Evolutionary conservation across 2,888 invertebrate species (phyloP).

Genomic region (Epistrophella euchroma): DNA sequence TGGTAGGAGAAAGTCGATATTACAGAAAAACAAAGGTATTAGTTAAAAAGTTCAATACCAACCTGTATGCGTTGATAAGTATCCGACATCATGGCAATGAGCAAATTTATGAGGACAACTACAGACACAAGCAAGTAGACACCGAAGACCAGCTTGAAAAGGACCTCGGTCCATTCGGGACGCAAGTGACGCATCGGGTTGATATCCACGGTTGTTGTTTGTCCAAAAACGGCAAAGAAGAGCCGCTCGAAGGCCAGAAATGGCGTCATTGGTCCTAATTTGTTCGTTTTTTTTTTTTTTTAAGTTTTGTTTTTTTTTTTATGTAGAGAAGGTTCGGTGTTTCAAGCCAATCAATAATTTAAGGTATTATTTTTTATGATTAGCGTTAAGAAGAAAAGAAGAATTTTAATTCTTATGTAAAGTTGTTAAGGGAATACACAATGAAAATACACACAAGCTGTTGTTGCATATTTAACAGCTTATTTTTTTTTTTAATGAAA

Average conservation of each 20-base stretch:
- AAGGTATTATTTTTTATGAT: conserved; percentile 17
- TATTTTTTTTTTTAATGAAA: conserved; percentile 36
- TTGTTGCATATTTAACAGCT: conserved; percentile 56
- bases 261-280: conserved; percentile 89
- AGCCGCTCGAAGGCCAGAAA: conserved; percentile 97
- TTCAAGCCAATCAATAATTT: conserved; percentile 38
- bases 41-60: conserved; percentile 84
- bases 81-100: conserved; percentile 99
- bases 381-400: conserved; percentile 68
- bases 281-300: conserved; percentile 56
- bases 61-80: conserved; percentile 99
- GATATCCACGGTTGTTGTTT: conserved; percentile 94
- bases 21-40: conserved; percentile 77
- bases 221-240: conserved; percentile 99
- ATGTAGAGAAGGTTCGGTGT: conserved; percentile 34
- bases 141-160: conserved; percentile 96
- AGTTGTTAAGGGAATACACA: conserved; percentile 54
- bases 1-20: conserved; percentile 61
- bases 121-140: conserved; percentile 99
- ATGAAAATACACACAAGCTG: conserved; percentile 50
- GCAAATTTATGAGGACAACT: conserved; percentile 98
- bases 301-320: conserved; percentile 35
- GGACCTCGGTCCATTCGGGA: conserved; percentile 92
- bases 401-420: conserved; percentile 52
- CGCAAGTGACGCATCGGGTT: conserved; percentile 89